Base-by-base conservation (phyloP, 2,888 invertebrate species). In the Campoplex nolae region DNA sequence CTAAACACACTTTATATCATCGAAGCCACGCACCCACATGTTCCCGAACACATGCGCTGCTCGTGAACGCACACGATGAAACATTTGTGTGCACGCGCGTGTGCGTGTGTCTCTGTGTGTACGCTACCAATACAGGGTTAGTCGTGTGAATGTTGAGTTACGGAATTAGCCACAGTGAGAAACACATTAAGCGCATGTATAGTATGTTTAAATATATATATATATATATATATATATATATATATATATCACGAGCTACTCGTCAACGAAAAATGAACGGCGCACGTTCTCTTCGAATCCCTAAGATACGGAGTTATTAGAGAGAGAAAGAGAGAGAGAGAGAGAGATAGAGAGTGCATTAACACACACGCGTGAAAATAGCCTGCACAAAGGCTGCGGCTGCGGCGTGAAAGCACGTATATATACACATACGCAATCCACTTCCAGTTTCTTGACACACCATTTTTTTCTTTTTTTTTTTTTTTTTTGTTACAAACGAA, bases 101-200 rank as follows among this genome's bases (percentile, higher is more conserved):
- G 23, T 23, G 23, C 23, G 23, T 23, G 23, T 23, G 23, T 23
- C 23, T 23, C 23, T 23, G 54, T 58, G 16, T 73, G 58, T 56
- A 74, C 76, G 48, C 75, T 51, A 23, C 32, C 89, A 90, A 89
- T 84, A 85, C 87, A 84, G 89, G 89, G 90, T 91, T 89, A 92
- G 90, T 91, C 89, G 91, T 91, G 90, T 92, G 90, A 92, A 90
- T 90, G 90, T 89, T 89, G 88, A 90, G 89, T 92, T 91, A 92
- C 88, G 89, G 88, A 88, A 89, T 91, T 91, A 90, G 88, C 89
- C 85, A 88, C 88, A 80, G 87, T 89, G 88, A 89, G 88, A 89
- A 87, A 91, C 90, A 90, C 91, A 89, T 86, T 62, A 87, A 87
- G 87, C 87, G 79, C 70, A 81, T 48, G 62, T 81, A 38, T 23